Evolutionary conservation across 2,797 vertebrate genomes (phyloP), one percentile per base, ranked within the genome.

Genomic region (Muraenolepis orangiensis): DNA sequence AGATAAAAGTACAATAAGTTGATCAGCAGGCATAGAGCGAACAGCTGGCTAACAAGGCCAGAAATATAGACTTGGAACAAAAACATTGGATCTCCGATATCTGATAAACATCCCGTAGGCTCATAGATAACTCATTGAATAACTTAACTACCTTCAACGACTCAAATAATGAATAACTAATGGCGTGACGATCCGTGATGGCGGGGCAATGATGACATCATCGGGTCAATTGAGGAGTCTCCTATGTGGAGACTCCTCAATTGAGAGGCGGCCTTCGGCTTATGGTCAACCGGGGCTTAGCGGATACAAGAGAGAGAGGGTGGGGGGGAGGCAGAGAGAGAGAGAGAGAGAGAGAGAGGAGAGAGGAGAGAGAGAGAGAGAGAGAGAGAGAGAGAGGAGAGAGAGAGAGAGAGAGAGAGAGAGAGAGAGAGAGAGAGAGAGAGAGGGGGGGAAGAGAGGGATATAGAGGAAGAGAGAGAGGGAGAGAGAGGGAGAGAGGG

Each of bases 161-260:
- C 14, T 51, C 6, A 51, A 4, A n/a, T 51, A 18, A 51, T 72
- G 82, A 74, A n/a, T n/a, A 20, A 14, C 38, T n/a, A 87, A 85
- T 51, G 46, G 46, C 46, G 88, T 66, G 80, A 90, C 80, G 81
- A 86, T 85, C 81, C 75, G 73, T 70, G 75, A 88, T 80, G 66
- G 42, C 77, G 64, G 78, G 57, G n/a, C 46, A 84, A 77, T 66
- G 71, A 91, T 94, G 93, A 95, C 92, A 89, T 94, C 93, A 95
- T 79, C 83, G 80, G 75, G 91, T 93, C 91, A 89, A 92, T 93
- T n/a, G n/a, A n/a, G n/a, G n/a, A n/a, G n/a, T n/a, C n/a, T n/a
- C n/a, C n/a, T n/a, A n/a, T n/a, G n/a, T n/a, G n/a, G n/a, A n/a
- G n/a, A n/a, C n/a, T n/a, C n/a, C n/a, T 93, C 91, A 89, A 92